A percentile compares a stretch with the other conserved stretches of the same genome.
phyloP scores from a whole-genome alignment of 2,113 vertebrate genomes.

The Melanotaenia duboulayi region DNA sequence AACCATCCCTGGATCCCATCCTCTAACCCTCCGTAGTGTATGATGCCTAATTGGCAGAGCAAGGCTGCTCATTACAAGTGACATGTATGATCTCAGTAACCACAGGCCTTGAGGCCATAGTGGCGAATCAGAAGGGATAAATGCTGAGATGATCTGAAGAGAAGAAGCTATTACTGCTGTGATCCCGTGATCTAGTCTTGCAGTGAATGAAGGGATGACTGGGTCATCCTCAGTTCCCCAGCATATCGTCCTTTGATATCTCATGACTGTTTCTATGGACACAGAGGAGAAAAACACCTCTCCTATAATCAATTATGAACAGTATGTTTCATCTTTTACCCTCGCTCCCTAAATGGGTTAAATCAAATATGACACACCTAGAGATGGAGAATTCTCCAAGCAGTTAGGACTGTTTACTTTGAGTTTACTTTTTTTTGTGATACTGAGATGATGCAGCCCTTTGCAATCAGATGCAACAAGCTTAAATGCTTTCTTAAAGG shows the following conservation, averaged over 20 bases:
- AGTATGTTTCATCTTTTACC: conserved; percentile 2
- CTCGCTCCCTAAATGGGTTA: background rate
- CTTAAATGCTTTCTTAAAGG: conserved; percentile 30
- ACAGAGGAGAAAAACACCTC: conserved; percentile 40
- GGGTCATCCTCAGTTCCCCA: conserved; percentile 8
- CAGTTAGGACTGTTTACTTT: background rate
- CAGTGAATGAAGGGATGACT: conserved; percentile 26
- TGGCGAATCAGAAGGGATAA: conserved; percentile 44
- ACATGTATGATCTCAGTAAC: conserved; percentile 47
- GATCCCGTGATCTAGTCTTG: conserved; percentile 25
- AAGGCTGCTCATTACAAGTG: conserved; percentile 56
- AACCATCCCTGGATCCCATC: conserved; percentile 8
- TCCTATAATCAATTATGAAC: conserved; percentile 41
- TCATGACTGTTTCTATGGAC: conserved; percentile 62
- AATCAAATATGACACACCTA: conserved; percentile 1
- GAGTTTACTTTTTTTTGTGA: conserved; percentile 11
- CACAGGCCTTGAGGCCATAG: conserved; percentile 23
- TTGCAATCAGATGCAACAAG: conserved; percentile 5
- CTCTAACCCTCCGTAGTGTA: background rate
- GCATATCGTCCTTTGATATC: conserved; percentile 20
- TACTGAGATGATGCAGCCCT: background rate
- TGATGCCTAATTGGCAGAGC: conserved; percentile 34
- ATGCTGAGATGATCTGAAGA: conserved; percentile 34
- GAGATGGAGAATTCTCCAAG: background rate
- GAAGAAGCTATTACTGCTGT: conserved; percentile 38